These are phyloP conservation scores for Drosophila macrospina DNA, from an alignment of 2,888 invertebrate genomes.

Conservation along the genomic window DNA sequence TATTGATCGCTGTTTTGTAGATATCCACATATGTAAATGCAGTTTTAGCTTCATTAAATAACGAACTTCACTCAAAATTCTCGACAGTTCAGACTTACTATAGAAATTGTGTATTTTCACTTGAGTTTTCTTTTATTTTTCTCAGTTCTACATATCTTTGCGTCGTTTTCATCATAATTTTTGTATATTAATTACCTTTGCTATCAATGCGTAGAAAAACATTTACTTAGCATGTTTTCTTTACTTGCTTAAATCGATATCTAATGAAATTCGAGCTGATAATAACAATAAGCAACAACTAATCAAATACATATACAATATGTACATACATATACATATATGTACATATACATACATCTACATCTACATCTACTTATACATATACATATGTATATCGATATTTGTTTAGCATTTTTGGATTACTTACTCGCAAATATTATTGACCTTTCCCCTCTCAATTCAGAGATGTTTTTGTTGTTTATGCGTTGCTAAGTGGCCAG, in stretches of 20 bases:
- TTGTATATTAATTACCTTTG: too few species aligned
- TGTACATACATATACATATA: background rate
- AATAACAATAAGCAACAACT: background rate
- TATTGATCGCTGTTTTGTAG: too few species aligned
- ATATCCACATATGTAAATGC: too few species aligned
- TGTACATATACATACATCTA: background rate
- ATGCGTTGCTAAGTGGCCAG: constrained; percentile 61
- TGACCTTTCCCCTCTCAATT: too few species aligned
- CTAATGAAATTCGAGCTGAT: background rate
- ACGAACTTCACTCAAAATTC: too few species aligned
- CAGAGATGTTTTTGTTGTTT: constrained; percentile 33
- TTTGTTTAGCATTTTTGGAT: constrained; percentile 28
- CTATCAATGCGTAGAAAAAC: background rate
- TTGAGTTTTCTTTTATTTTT: too few species aligned
- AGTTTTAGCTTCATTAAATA: too few species aligned
- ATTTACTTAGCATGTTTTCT: background rate
- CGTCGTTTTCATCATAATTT: too few species aligned
- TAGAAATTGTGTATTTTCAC: too few species aligned
- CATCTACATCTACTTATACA: background rate
- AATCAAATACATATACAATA: background rate
- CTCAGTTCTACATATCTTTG: too few species aligned
- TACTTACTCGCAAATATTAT: constrained; percentile 21
- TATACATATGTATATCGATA: background rate
- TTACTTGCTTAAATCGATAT: background rate
- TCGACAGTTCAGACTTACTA: too few species aligned